Percentiles rank a stretch among this genome's conserved stretches.
phyloP scores from a whole-genome alignment of 2,113 vertebrate species.

The Gracilinanus agilis region DNA sequence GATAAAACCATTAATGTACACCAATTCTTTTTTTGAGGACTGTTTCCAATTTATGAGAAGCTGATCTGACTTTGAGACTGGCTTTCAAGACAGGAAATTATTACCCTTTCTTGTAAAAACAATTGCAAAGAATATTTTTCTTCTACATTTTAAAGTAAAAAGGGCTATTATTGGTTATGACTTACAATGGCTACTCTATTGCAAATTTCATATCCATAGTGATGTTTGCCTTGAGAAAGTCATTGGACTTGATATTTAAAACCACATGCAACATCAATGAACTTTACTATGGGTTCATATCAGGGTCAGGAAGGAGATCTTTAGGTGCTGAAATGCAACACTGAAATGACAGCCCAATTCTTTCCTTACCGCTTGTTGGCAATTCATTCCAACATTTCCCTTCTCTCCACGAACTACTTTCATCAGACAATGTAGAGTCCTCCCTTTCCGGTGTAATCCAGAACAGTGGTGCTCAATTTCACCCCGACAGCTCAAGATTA shows the following conservation, averaged over 20 bases:
- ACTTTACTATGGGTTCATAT: not conserved
- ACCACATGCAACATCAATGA: conserved; percentile 10
- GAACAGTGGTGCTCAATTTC: conserved; percentile 97
- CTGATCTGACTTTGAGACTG: not conserved
- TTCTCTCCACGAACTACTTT: conserved; percentile 92
- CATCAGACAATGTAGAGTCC: conserved; percentile 98
- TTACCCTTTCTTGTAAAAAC: conserved; percentile 24
- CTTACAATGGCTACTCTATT: conserved; percentile 8
- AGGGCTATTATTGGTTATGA: conserved; percentile 31
- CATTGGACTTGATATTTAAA: not conserved
- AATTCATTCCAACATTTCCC: conserved; percentile 89
- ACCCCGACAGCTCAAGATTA: conserved; percentile 95
- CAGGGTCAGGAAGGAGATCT: not conserved
- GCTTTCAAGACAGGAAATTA: conserved; percentile 24
- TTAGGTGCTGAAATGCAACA: conserved; percentile 6
- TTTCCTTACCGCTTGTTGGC: conserved; percentile 93
- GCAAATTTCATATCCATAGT: conserved; percentile 36
- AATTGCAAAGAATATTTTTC: conserved; percentile 23
- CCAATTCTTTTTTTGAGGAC: conserved; percentile 14
- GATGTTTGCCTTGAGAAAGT: conserved; percentile 2
- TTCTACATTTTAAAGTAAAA: conserved; percentile 32
- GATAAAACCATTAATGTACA: not conserved
- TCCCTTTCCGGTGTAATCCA: conserved; percentile 95
- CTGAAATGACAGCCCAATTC: not conserved
- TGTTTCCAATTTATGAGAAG: conserved; percentile 28